Evolutionary conservation across 2,888 invertebrate species (phyloP).

Genomic region (Flabesymbios commensalis): DNA sequence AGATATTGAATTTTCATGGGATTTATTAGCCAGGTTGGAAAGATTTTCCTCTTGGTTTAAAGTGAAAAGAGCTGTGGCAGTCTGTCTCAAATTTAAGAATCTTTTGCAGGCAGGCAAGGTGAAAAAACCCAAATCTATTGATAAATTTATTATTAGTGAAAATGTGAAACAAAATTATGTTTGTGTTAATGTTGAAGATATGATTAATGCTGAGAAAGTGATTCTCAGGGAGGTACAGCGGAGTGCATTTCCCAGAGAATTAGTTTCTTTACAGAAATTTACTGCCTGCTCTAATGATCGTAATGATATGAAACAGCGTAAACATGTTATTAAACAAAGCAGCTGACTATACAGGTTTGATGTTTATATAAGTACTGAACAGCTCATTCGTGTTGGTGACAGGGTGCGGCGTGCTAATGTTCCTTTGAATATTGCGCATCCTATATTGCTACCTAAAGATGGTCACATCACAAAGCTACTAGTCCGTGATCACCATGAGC

Average conservation of each 20-base stretch:
- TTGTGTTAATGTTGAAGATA: neutral
- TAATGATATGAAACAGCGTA: too few species aligned
- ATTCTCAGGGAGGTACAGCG: neutral
- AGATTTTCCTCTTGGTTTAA: neutral
- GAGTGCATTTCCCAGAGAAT: neutral
- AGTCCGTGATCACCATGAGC: too few species aligned
- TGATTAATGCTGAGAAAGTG: neutral
- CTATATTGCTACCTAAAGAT: slow-evolving; percentile 2
- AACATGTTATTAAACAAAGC: too few species aligned
- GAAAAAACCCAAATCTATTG: neutral
- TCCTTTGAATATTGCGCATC: slow-evolving; percentile 1
- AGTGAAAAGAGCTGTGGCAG: slow-evolving; percentile 7
- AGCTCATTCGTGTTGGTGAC: slow-evolving; percentile 11
- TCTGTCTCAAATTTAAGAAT: neutral
- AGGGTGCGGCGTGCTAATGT: neutral
- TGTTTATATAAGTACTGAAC: too few species aligned
- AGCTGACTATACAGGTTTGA: too few species aligned
- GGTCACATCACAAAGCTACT: slow-evolving; percentile 7
- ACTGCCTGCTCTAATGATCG: too few species aligned
- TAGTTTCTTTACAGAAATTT: too few species aligned
- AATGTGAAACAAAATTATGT: neutral
- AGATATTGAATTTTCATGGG: too few species aligned
- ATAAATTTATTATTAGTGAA: neutral
- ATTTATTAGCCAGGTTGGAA: too few species aligned
- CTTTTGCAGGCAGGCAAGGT: neutral